Evolutionary conservation across 1,140 invertebrate genomes (phyloP).

Genomic region (Agraylea sexmaculata): DNA sequence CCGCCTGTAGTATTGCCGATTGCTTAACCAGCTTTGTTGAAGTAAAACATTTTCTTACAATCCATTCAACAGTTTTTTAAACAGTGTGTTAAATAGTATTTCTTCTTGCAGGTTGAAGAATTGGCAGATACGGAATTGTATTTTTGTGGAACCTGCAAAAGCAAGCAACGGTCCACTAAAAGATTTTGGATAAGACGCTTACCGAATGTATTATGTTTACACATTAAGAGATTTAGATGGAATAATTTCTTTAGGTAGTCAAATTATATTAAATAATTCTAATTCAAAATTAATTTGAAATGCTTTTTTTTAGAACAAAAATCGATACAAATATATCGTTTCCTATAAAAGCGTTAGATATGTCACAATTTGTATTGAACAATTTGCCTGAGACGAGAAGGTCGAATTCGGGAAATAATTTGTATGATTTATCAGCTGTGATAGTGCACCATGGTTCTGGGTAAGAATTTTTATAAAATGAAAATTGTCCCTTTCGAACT

Average conservation of each 20-base stretch:
- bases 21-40: constrained; percentile 59
- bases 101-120: constrained; percentile 64
- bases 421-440: constrained; percentile 75
- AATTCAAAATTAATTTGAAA: not conserved
- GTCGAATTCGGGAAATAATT: constrained; percentile 47
- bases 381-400: constrained; percentile 56
- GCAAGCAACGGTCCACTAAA: constrained; percentile 72
- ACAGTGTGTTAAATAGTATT: not conserved
- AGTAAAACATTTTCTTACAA: constrained; percentile 22
- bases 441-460: constrained; percentile 79
- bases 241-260: constrained; percentile 57
- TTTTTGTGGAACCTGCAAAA: constrained; percentile 70
- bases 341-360: constrained; percentile 63
- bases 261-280: not conserved
- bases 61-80: not conserved
- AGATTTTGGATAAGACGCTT: constrained; percentile 73
- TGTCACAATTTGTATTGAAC: constrained; percentile 64
- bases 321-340: constrained; percentile 71
- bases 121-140: constrained; percentile 73
- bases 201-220: constrained; percentile 76
- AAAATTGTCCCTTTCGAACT: no score
- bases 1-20: constrained; percentile 48
- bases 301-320: constrained; percentile 45
- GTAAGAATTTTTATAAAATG: constrained; percentile 32
- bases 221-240: constrained; percentile 79